Percentiles rank a stretch among this genome's conserved stretches.
These are phyloP conservation scores for Euzophera pinguis DNA, from an alignment of 2,888 invertebrate genomes.

Conservation along the genomic window DNA sequence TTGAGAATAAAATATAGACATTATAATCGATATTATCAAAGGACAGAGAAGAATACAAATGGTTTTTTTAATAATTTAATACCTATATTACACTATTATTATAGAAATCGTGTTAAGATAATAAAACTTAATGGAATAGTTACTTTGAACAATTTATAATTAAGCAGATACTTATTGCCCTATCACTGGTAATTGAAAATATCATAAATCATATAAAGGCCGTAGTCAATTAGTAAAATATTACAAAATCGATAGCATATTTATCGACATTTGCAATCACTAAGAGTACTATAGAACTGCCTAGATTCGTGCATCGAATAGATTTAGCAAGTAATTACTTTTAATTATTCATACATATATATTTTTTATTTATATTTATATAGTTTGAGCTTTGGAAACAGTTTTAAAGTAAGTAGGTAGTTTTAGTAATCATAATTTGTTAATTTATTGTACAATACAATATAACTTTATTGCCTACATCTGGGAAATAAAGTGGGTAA, in stretches of 20 bases:
- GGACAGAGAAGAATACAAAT: no score
- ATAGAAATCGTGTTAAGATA: not conserved
- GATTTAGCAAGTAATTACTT: not conserved
- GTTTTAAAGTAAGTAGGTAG: no score
- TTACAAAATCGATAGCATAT: constrained; percentile 1
- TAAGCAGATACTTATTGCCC: not conserved
- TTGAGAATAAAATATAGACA: no score
- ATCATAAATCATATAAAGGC: constrained; percentile 4
- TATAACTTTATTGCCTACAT: no score
- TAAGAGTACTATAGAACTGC: not conserved
- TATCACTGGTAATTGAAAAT: not conserved
- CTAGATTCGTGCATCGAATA: not conserved
- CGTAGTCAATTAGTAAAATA: not conserved
- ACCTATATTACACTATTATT: no score
- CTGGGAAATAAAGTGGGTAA: no score
- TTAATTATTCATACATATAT: not conserved
- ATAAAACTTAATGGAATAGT: not conserved
- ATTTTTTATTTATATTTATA: no score
- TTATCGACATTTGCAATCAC: constrained; percentile 8
- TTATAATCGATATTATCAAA: no score
- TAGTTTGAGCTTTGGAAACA: no score
- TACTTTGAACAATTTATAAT: not conserved
- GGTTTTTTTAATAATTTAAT: no score
- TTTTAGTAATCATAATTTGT: no score
- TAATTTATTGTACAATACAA: no score